Conservation (phyloP, 1,140 invertebrate species). For the Diplogasteroides magnus region DNA sequence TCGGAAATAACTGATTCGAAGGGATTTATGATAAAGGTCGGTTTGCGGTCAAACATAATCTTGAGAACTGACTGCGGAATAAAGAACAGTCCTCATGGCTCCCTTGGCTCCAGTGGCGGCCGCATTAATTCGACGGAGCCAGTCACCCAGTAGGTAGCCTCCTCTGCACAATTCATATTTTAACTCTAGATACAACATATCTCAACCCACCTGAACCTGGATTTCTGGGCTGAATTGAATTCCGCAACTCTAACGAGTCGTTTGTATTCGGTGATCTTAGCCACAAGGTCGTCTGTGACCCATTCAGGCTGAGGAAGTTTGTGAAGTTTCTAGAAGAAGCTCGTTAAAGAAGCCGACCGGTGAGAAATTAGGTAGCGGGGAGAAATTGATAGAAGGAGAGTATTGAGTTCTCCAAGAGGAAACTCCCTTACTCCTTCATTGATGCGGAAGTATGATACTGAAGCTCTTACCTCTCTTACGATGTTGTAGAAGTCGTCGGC, state of each 20-base stretch:
- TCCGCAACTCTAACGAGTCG: background rate
- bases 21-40: too few species aligned
- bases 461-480: constrained; percentile 11
- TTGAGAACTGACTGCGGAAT: background rate
- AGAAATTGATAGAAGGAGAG: too few species aligned
- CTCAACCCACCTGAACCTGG: background rate
- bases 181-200: background rate
- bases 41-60: background rate
- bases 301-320: background rate
- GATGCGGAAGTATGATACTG: too few species aligned
- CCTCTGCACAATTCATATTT: constrained; percentile 9
- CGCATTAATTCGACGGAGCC: background rate
- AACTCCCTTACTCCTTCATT: too few species aligned
- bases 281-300: constrained; percentile 12
- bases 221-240: background rate
- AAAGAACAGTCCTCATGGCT: constrained; percentile 3
- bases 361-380: too few species aligned
- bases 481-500: constrained; percentile 4
- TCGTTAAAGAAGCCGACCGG: too few species aligned
- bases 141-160: constrained; percentile 10
- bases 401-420: too few species aligned
- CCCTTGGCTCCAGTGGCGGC: background rate
- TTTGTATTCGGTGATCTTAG: constrained; percentile 1
- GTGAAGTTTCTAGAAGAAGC: too few species aligned
- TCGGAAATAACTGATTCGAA: too few species aligned